Evolutionary conservation across 2,888 invertebrate genomes (phyloP), one percentile per base, ranked within the genome.

Genomic region (Lithosia quadra): DNA sequence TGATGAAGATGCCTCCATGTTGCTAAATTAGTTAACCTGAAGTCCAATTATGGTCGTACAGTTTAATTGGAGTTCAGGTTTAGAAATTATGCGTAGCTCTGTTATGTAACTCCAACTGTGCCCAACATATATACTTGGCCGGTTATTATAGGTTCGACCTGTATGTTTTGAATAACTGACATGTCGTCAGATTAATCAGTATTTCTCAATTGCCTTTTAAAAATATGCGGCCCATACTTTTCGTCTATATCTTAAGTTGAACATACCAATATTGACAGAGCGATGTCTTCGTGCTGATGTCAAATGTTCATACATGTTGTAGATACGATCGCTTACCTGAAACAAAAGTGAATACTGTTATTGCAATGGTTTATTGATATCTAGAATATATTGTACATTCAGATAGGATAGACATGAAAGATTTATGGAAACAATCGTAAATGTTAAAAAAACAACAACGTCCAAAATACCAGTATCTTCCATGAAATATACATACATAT

Each of bases 301-400:
- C 36, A 2, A 15, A 22, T 15, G 11, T 28, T 28, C 5, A 28
- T 28, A 28, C 28, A 4, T 28, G 28, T 36, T 60, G 15, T 0
- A 15, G 2, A 36, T 43, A 10, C 2, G n/a, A 18, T n/a, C 22
- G 68, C 70, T 72, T 77, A 79, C 79, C 82, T 79, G 72, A 67
- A 79, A 82, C 60, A 67, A 71, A 75, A 22, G 15, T 11, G 10
- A 43, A 60, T 0, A 59, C 24, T 43, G 3, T 24, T 22, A 39
- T 18, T 68, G 28, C n/a, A 15, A 56, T 49, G 9, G 4, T 43
- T 18, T 18, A 18, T 5, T 18, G 18, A 43, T 7, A 43, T 43
- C 18, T 18, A 18, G 18, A 43, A 43, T 4, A 43, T 2, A 43
- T 18, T 15, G 18, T 9, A 43, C 0, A 18, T n/a, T n/a, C 49